Conservation (phyloP, 2,888 invertebrate species). For the Patella ulyssiponensis region DNA sequence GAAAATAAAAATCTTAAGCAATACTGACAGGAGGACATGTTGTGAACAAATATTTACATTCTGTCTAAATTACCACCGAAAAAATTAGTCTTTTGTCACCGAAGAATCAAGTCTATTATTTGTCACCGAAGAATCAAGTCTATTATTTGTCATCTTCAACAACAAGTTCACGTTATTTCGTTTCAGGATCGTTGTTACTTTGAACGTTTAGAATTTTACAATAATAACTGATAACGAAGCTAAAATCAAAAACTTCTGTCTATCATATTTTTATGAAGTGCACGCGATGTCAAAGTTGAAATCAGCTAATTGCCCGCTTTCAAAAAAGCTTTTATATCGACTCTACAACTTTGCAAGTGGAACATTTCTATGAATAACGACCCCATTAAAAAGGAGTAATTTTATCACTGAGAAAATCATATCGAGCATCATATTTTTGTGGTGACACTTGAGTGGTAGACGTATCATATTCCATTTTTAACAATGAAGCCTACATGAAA, state of each 20-base stretch:
- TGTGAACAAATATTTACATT: no score
- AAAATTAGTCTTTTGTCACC: constrained; percentile 11
- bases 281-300: no score
- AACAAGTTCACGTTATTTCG: constrained; percentile 4
- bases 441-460: constrained; percentile 7
- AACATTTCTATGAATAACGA: constrained; percentile 5
- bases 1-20: no score
- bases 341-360: background rate
- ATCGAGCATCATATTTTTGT: background rate
- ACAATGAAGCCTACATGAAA: background rate
- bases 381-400: background rate
- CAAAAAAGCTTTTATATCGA: background rate
- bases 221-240: no score
- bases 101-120: constrained; percentile 12
- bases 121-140: constrained; percentile 7
- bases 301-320: no score
- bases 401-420: background rate
- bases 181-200: constrained; percentile 16
- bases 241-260: no score
- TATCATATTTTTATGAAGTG: no score
- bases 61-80: background rate
- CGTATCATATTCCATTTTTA: constrained; percentile 1
- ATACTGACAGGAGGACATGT: no score
- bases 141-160: constrained; percentile 5
- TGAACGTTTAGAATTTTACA: background rate